Conservation (phyloP, 1,140 invertebrate species). For the Monochamus saltuarius region DNA sequence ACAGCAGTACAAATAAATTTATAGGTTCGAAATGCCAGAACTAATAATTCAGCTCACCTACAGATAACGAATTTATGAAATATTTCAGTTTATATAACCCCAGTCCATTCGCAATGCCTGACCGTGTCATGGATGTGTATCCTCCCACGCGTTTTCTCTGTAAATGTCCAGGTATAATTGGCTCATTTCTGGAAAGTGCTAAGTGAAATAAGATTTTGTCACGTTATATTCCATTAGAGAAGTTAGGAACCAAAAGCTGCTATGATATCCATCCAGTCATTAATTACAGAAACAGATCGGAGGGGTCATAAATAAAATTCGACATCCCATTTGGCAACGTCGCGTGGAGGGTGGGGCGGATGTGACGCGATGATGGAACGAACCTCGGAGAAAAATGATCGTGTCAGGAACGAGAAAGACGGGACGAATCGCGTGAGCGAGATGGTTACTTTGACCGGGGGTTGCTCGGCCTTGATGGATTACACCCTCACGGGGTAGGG, state of each 20-base stretch:
- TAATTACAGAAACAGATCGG: constrained; percentile 53
- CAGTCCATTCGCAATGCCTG: too few species aligned
- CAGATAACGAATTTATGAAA: too few species aligned
- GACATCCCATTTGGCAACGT: constrained; percentile 54
- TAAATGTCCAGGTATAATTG: too few species aligned
- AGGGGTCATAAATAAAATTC: constrained; percentile 54
- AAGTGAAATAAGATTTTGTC: background rate
- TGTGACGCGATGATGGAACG: constrained; percentile 55
- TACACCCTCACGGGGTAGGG: constrained; percentile 33
- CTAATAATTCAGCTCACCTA: too few species aligned
- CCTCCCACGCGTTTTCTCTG: too few species aligned
- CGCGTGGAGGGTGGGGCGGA: constrained; percentile 46
- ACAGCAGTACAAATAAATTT: too few species aligned
- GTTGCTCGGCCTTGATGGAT: constrained; percentile 51
- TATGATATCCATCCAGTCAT: constrained; percentile 47
- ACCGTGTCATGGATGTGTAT: too few species aligned
- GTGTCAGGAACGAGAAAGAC: constrained; percentile 45
- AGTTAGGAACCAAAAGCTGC: constrained; percentile 10
- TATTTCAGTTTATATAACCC: too few species aligned
- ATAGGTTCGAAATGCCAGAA: too few species aligned
- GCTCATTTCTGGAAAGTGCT: too few species aligned
- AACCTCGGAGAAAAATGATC: constrained; percentile 54
- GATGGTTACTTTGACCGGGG: constrained; percentile 44
- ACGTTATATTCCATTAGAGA: constrained; percentile 15
- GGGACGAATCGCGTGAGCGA: constrained; percentile 31